phyloP scores from a whole-genome alignment of 2,113 vertebrate genomes.

The Melierax canorus region DNA sequence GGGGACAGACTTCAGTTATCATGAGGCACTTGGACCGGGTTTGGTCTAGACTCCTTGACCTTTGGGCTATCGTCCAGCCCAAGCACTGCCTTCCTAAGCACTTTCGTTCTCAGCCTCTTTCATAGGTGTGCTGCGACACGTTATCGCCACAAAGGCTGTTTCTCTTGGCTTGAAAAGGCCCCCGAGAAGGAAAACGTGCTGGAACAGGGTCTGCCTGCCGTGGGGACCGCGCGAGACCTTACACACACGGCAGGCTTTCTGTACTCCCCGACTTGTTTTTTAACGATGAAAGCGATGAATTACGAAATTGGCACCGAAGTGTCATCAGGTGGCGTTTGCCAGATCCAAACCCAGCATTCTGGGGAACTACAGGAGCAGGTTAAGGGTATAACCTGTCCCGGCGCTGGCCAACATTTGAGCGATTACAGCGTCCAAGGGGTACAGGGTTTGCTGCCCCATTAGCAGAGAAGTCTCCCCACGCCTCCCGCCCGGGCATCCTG shows the following conservation, averaged over 20 bases:
- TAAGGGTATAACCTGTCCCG: neutral
- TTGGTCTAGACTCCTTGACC: neutral
- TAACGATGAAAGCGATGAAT: neutral
- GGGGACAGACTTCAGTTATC: neutral
- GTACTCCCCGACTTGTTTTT: neutral
- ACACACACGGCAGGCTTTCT: neutral
- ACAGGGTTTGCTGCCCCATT: no score
- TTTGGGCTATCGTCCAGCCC: neutral
- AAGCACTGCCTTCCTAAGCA: neutral
- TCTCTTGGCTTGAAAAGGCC: neutral
- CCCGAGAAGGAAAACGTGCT: neutral
- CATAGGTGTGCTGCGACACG: neutral
- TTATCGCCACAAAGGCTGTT: neutral
- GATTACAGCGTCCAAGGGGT: neutral
- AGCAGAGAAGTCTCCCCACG: neutral
- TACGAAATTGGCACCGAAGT: fast-evolving
- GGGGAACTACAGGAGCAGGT: neutral
- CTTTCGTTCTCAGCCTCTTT: neutral
- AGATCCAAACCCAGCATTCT: neutral
- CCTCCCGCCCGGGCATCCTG: fast-evolving
- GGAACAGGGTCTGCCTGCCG: neutral
- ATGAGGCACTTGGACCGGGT: neutral
- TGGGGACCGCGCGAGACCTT: fast-evolving
- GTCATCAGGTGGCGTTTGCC: neutral
- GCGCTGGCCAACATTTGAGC: neutral